These are phyloP conservation scores for Catostylus mosaicus DNA, from an alignment of 30 jellyfish, hydroid and myxozoan species.

Conservation along the genomic window DNA sequence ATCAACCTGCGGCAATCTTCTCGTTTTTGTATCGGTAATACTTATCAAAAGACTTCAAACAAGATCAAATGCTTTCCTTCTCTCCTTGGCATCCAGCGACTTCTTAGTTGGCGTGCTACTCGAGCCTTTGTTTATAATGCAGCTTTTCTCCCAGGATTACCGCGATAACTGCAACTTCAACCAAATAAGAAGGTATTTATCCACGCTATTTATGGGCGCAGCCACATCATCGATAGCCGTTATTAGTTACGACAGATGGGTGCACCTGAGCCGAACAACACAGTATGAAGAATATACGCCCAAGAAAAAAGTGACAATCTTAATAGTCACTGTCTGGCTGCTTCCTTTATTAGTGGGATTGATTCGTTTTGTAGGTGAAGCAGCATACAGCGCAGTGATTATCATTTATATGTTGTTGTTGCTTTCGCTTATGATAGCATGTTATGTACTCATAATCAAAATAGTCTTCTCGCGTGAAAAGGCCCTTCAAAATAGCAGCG, in stretches of 20 bases:
- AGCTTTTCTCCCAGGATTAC: constrained; percentile 27
- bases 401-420: constrained; percentile 7
- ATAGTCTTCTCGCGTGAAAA: no score
- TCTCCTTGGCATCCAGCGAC: constrained; percentile 80
- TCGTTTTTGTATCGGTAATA: constrained; percentile 34
- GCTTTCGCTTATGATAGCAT: constrained; percentile 55
- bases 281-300: constrained; percentile 67
- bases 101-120: constrained; percentile 66
- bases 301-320: constrained; percentile 31
- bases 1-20: constrained; percentile 46
- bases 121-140: constrained; percentile 59
- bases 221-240: constrained; percentile 70
- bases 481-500: no score
- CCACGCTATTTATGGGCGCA: constrained; percentile 72
- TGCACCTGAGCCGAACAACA: constrained; percentile 49
- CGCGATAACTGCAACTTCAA: constrained; percentile 61
- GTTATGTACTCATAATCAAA: constrained; percentile 40
- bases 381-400: constrained; percentile 36
- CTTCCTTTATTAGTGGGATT: constrained; percentile 63
- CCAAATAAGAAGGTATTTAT: constrained; percentile 45
- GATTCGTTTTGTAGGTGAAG: constrained; percentile 56
- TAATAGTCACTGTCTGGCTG: constrained; percentile 64
- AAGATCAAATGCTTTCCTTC: constrained; percentile 43
- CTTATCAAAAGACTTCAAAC: constrained; percentile 41
- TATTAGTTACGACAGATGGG: constrained; percentile 78